phyloP scores from a whole-genome alignment of 1,140 invertebrate species.

The Ceratosolen solmsi region DNA sequence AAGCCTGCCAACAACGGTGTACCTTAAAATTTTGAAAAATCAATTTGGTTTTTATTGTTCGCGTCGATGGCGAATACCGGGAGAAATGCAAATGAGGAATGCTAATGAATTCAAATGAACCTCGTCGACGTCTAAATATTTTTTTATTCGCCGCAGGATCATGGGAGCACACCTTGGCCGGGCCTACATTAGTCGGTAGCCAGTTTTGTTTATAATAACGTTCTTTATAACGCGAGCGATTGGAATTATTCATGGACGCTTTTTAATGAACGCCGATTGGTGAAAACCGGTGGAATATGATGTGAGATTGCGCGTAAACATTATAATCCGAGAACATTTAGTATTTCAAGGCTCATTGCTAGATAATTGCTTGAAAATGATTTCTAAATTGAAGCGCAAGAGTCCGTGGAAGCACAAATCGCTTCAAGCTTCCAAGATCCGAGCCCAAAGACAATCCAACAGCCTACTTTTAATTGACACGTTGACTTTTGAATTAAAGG shows the following conservation, averaged over 20 bases:
- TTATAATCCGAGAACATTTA: no score
- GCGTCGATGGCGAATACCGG: neutral
- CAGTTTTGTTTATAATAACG: neutral
- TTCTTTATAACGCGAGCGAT: neutral
- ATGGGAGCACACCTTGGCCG: neutral
- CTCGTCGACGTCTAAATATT: neutral
- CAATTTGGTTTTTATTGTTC: neutral
- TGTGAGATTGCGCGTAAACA: no score
- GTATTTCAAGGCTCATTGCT: no score
- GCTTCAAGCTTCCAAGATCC: no score
- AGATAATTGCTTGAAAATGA: no score
- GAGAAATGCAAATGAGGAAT: neutral
- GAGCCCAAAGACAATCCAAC: no score
- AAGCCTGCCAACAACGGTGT: neutral
- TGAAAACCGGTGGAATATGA: neutral
- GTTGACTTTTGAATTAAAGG: no score
- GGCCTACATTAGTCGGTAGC: neutral
- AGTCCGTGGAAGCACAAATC: no score
- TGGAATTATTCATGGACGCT: neutral
- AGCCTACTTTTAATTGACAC: no score
- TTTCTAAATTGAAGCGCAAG: no score
- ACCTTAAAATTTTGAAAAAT: constrained; percentile 12
- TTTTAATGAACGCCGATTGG: neutral
- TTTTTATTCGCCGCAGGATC: neutral
- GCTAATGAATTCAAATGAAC: neutral